A percentile compares a stretch with the other conserved stretches of the same genome.
phyloP scores from a whole-genome alignment of 2,113 vertebrate species.

The Hyperoodon ampullatus region DNA sequence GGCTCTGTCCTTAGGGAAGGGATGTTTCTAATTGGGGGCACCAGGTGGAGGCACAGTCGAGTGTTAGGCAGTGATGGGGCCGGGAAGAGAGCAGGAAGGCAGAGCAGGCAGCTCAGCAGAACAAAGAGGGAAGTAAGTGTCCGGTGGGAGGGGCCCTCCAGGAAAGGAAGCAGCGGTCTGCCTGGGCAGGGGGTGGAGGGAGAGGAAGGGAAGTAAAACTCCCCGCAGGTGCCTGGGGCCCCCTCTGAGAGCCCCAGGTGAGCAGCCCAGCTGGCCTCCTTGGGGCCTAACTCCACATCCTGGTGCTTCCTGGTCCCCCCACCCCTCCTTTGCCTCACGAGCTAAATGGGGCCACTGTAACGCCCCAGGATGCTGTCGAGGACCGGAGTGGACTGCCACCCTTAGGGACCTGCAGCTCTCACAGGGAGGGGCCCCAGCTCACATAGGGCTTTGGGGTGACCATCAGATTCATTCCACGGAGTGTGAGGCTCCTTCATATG shows the following conservation, averaged over 20 bases:
- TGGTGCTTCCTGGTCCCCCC: background rate
- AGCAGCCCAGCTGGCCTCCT: background rate
- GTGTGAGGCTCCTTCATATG: background rate
- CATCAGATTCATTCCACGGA: rapidly evolving
- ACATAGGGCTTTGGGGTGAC: background rate
- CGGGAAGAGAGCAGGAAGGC: background rate
- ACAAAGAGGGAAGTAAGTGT: background rate
- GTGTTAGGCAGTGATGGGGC: background rate
- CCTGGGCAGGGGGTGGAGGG: background rate
- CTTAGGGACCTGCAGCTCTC: background rate
- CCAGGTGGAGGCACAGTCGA: background rate
- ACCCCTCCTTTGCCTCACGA: rapidly evolving
- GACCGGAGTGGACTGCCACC: background rate
- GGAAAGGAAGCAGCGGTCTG: background rate
- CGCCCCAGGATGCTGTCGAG: background rate
- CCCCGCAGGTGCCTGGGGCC: background rate
- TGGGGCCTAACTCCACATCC: background rate
- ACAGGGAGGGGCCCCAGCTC: background rate
- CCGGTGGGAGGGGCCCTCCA: background rate
- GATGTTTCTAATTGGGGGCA: background rate
- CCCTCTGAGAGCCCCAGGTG: background rate
- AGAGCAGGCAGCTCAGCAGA: background rate
- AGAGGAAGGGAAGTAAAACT: constrained; percentile 11
- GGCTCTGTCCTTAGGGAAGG: background rate
- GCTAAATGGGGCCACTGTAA: background rate